Base-by-base conservation (phyloP, 2,113 vertebrate species). In the Philantomba maxwellii region DNA sequence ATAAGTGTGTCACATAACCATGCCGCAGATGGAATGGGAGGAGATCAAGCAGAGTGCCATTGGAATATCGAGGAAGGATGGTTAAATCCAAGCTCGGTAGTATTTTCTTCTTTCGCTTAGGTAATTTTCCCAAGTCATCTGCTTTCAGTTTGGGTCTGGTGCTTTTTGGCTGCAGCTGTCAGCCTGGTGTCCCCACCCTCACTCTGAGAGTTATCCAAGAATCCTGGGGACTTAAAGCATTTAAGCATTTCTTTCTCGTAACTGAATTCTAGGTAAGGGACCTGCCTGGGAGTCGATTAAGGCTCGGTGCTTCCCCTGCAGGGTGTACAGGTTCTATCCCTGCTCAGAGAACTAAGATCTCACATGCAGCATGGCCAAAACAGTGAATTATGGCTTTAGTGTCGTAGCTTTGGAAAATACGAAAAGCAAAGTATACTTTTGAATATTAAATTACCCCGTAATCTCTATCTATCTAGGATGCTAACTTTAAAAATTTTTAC, bases 141-240 rank as follows among this genome's bases (percentile, higher is more conserved):
- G 89, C 87, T 89, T 39, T 5, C 58, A 82, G 60, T 87, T 95
- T 91, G 84, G 57, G 51, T 92, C 89, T 78, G 86, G 53, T 83
- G 28, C 15, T 2, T 39, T 73, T 89, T 39, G 62, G 33, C 93
- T 87, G 43, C 77, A 43, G 47, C 58, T 93, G 62, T 95, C 55
- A 58, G 73, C n/a, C 43, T 14, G 43, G 70, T 73, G 75, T 58
- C 85, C 49, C 86, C 78, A 75, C 83, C 87, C 55, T 96, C 6
- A 73, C 80, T 91, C 64, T 81, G 36, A 19, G 66, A 70, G 10
- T 77, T 51, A 33, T 13, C 51, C 51, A 55, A 51, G 47, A 92
- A 84, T 58, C 36, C 60, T 13, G 19, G 83, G 80, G 36, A 75
- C 75, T 53, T 91, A 33, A 80, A 60, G 64, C 92, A 45, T 15